Evolutionary conservation across 37 sponge, comb jelly and placozoan genomes (phyloP), one percentile per base, ranked within the genome.

Genomic region (Agelas oroides): DNA sequence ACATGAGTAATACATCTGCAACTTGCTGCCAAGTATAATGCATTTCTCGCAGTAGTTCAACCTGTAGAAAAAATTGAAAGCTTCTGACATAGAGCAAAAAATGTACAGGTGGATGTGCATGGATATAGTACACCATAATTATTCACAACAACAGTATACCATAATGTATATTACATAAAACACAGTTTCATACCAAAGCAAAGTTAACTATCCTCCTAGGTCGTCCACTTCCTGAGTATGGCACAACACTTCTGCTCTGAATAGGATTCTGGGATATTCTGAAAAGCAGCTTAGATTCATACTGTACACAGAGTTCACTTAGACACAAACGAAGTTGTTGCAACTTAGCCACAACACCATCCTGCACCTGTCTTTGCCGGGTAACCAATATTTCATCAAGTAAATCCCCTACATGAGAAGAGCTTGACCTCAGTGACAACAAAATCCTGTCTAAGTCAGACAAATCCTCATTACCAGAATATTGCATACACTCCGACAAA

Each of bases 171-270:
- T n/a, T n/a, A n/a, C n/a, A n/a, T n/a, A n/a, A n/a, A n/a, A n/a
- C n/a, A n/a, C n/a, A n/a, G n/a, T n/a, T 56, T 56, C 58, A 56
- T 56, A 56, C 58, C 58, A 56, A 56, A 18, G 58, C 58, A 56
- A 56, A 56, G 18, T 19, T 56, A 19, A 56, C 18, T 15, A 56
- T 56, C 58, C 18, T 56, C 58, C 18, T 56, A 18, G 58, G 58
- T 18, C 58, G 15, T 56, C 58, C 58, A 19, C 58, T 56, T 56
- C 17, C 17, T 15, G 17, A 56, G 15, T 56, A 15, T 15, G 15
- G 58, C 18, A 18, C 18, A 56, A 18, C 58, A 56, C 15, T 56
- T 15, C 58, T 56, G 18, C 58, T 56, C 18, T 56, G 15, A 15
- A 15, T 18, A 56, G 58, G 58, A 56, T 56, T 19, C 18, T 15